These are phyloP conservation scores for Loris lydekkerianus DNA, from an alignment of 2,797 vertebrate genomes.

Conservation along the genomic window DNA sequence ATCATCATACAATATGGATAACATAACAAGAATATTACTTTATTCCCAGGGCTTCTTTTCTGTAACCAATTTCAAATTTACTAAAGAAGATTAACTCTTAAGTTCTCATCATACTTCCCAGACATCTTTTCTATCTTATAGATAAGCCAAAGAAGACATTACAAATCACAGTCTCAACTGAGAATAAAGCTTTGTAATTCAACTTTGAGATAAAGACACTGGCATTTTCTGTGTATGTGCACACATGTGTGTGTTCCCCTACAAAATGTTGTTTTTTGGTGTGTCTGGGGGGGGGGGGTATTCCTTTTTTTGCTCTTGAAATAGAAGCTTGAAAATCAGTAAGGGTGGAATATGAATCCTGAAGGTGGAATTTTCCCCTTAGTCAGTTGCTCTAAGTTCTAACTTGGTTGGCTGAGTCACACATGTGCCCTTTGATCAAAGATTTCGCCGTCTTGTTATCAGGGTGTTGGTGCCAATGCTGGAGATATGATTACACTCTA, in stretches of 20 bases:
- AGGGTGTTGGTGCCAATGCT: background rate
- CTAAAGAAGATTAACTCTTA: background rate
- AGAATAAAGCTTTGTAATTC: background rate
- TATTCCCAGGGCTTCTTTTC: background rate
- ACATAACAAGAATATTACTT: background rate
- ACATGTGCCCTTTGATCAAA: background rate
- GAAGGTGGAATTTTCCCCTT: background rate
- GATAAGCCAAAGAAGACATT: background rate
- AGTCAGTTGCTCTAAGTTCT: background rate
- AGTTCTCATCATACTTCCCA: background rate
- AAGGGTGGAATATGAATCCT: background rate
- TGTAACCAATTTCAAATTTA: background rate
- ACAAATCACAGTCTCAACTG: background rate
- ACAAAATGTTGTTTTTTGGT: background rate
- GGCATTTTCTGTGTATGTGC: no score
- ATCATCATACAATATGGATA: background rate
- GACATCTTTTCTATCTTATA: background rate
- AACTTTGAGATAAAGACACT: background rate
- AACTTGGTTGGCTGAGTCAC: background rate
- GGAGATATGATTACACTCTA: background rate
- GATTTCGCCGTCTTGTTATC: background rate
- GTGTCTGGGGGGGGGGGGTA: no score
- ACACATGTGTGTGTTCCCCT: background rate
- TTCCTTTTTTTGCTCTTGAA: background rate
- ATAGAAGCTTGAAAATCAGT: background rate